Evolutionary conservation across 2,113 vertebrate species (phyloP).

Genomic region (Recurvirostra avosetta): DNA sequence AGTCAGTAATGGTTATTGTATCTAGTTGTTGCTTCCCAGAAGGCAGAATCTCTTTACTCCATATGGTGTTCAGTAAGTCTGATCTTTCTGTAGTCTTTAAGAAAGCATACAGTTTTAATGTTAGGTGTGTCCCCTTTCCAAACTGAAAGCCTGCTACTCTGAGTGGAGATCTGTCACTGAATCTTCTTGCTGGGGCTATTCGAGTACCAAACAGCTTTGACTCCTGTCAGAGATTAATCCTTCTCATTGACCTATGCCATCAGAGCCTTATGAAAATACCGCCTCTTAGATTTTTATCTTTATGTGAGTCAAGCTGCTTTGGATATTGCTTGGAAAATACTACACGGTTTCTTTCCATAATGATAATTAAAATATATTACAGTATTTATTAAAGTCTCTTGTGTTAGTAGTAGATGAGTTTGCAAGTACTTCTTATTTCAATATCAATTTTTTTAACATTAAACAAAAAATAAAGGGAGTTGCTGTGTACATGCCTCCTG

Average conservation of each 20-base stretch:
- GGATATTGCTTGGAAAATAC: not conserved
- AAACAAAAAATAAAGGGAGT: not conserved
- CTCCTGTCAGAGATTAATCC: not conserved
- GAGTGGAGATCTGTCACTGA: not conserved
- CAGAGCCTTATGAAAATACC: not conserved
- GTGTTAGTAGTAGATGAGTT: not conserved
- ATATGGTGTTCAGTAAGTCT: not conserved
- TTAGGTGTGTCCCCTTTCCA: not conserved
- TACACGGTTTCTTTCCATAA: not conserved
- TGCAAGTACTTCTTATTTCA: not conserved
- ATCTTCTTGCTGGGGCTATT: not conserved
- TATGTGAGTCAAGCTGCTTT: not conserved
- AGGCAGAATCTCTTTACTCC: constrained; percentile 10
- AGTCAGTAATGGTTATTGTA: constrained; percentile 2
- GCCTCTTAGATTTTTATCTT: not conserved
- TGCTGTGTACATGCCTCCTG: not conserved
- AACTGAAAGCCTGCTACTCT: not conserved
- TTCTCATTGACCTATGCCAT: not conserved
- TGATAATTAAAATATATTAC: not conserved
- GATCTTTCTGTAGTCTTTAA: not conserved
- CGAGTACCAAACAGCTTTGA: not conserved
- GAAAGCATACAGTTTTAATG: not conserved
- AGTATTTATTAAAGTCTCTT: not conserved
- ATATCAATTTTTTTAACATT: not conserved
- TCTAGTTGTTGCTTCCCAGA: constrained; percentile 10